phyloP scores from a whole-genome alignment of 2,797 vertebrate genomes.

The Heterohyrax brucei region DNA sequence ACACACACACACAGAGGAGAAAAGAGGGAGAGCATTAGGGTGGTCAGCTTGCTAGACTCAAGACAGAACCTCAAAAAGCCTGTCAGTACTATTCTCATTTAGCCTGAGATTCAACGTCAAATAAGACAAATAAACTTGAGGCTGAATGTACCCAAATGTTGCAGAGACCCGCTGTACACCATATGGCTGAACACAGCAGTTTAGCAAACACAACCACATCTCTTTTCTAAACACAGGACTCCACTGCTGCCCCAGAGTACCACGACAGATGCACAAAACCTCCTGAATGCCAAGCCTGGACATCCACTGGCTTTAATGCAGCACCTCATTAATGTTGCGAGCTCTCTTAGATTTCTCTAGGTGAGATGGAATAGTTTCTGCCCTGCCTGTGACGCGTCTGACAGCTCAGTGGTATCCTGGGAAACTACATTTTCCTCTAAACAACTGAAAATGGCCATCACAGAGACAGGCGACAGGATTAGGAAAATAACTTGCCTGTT shows the following conservation, averaged over 20 bases:
- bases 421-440: conserved; percentile 42
- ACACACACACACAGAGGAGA: background rate
- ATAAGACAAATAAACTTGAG: background rate
- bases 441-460: conserved; percentile 10
- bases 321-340: background rate
- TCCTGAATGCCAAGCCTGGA: background rate
- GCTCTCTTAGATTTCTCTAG: background rate
- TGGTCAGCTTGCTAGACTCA: background rate
- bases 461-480: background rate
- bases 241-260: background rate
- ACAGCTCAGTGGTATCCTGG: background rate
- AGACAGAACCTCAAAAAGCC: background rate
- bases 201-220: background rate
- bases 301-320: background rate
- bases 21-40: background rate
- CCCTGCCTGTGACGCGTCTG: background rate
- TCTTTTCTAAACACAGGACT: conserved; percentile 34
- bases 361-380: background rate
- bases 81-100: background rate
- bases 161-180: background rate
- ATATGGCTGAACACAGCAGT: background rate
- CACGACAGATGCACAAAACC: background rate
- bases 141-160: background rate
- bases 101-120: background rate
- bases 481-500: background rate